Evolutionary conservation across 2,888 invertebrate genomes (phyloP), one percentile per base, ranked within the genome.

Genomic region (Cosmorhoe ocellata): DNA sequence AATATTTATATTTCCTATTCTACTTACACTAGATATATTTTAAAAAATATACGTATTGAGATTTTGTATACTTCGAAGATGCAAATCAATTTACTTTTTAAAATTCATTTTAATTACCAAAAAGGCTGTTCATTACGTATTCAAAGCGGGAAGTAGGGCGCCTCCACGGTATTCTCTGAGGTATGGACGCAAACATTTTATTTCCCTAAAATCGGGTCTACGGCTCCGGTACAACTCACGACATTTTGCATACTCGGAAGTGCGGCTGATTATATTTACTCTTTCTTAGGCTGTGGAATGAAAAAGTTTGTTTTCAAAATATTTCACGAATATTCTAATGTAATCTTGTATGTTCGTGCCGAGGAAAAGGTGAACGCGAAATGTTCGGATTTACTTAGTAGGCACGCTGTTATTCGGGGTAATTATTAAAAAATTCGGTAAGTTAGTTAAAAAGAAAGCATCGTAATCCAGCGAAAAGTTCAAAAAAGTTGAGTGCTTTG

Each of bases 161-260:
- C 66, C 63, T 53, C 56, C 64, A 51, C 61, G 56, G 64, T 65
- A 65, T 69, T 65, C 63, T 67, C 63, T 67, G 62, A 69, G 75
- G 71, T 70, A 69, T 70, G 63, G 66, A 59, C 62, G 57, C 61
- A 60, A 65, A 59, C 66, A 69, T 65, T 75, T 76, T 78, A 77
- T 77, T 79, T 76, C 71, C 73, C 68, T 73, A 75, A 79, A 76
- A 78, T 76, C 72, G 64, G 69, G 75, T 72, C 74, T 76, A 74
- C 59, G 61, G 61, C 72, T 69, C 66, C 57, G 64, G 63, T 61
- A 61, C 52, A 56, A 59, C 63, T 63, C 61, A 70, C 52, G 47
- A 52, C 74, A 73, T 66, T 74, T 73, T 59, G 58, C 56, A 55
- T 62, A 55, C 56, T 59, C 48, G 46, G 32, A 34, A 55, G 53